Evolutionary conservation across 2,888 invertebrate species (phyloP).

Genomic region (Silvanus unidentatus): DNA sequence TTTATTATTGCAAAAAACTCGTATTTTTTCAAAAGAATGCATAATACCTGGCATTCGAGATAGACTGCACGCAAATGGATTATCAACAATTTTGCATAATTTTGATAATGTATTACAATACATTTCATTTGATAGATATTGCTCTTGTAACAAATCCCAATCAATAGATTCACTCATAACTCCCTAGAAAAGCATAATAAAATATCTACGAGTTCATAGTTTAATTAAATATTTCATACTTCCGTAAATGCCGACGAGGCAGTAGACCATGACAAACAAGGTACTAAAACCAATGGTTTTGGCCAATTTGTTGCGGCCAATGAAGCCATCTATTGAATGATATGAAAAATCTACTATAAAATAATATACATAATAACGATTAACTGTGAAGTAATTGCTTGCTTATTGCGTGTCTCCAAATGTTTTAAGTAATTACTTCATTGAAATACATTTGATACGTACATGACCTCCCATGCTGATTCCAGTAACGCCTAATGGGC

Average conservation of each 20-base stretch:
- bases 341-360: slow-evolving; percentile 34
- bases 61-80: slow-evolving; percentile 33
- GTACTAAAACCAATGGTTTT: slow-evolving; percentile 85
- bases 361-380: not conserved
- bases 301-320: slow-evolving; percentile 92
- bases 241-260: slow-evolving; percentile 87
- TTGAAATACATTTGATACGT: slow-evolving; percentile 1
- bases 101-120: slow-evolving; percentile 55
- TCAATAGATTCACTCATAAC: slow-evolving; percentile 90
- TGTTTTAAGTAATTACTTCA: not conserved
- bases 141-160: slow-evolving; percentile 82
- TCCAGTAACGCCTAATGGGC: slow-evolving; percentile 88
- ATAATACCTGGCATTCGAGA: slow-evolving; percentile 36
- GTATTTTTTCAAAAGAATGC: too few relatives aligned
- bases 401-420: too few relatives aligned
- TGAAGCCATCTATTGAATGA: slow-evolving; percentile 76
- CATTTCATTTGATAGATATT: slow-evolving; percentile 67
- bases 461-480: slow-evolving; percentile 91
- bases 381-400: not conserved
- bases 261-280: slow-evolving; percentile 93
- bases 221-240: slow-evolving; percentile 2
- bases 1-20: too few relatives aligned
- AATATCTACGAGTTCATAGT: slow-evolving; percentile 23
- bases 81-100: slow-evolving; percentile 30
- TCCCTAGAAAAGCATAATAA: slow-evolving; percentile 54